Base-by-base conservation (phyloP, 2,888 invertebrate genomes). In the Congeria kusceri region DNA sequence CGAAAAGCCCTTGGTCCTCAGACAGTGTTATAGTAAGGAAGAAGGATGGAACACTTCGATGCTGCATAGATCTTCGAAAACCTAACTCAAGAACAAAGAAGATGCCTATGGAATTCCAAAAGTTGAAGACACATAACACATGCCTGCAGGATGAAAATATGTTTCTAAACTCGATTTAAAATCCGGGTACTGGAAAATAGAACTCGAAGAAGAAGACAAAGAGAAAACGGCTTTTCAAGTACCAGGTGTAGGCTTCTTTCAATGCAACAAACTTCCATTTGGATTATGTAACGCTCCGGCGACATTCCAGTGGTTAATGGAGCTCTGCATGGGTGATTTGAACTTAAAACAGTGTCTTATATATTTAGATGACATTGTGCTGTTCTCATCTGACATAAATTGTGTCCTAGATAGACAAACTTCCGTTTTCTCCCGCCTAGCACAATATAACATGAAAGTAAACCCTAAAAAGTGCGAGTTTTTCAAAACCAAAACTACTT, bases 401-500 rank as follows among this genome's bases (percentile, higher is more conserved):
- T 20, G 23, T 0, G 63, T 63, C 28, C 18, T 70, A 9, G 57
- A 62, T 39, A 20, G 56, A 23, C 23, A 53, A 1, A 56, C 53
- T 3, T 18, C 29, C 29, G 70, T 70, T 20, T 70, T 62, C 27
- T 3, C 20, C 27, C 5, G 70, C 20, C 72, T 64, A n/a, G 28
- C n/a, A 9, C 15, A 27, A 23, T 32, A 65, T 15, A 73, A 59
- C 49, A n/a, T 73, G 23, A 73, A 74, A 47, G 27, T 67, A 13
- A 74, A 67, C 1, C 49, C 67, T n/a, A 61, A 47, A 20, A 66
- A 67, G 18, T 74, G 74, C 44, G 74, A 74, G 25, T 71, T 71
- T 27, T 71, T 71, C 46, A 29, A 57, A 44, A 25, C 15, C 27
- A 63, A 53, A 18, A 27, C 57, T 18, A 57, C 59, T 11, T 65